phyloP scores from a whole-genome alignment of 2,888 invertebrate species.

The Gymnocheta viridis region DNA sequence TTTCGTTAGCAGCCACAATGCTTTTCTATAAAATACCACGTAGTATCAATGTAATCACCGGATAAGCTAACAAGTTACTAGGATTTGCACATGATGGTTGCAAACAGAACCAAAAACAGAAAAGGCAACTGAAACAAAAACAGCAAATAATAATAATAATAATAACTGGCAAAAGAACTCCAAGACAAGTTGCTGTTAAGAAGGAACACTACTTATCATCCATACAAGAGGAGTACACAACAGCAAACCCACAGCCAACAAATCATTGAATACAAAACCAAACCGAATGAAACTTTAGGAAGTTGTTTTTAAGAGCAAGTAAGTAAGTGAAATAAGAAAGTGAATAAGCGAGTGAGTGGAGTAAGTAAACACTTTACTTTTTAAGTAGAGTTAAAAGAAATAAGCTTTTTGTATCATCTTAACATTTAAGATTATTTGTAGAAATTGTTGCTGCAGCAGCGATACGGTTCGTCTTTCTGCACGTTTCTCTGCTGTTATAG shows the following conservation, averaged over 20 bases:
- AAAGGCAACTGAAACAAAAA: slow-evolving; percentile 26
- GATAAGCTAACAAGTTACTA: slow-evolving; percentile 82
- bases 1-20: slow-evolving; percentile 23
- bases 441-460: slow-evolving; percentile 8
- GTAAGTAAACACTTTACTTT: slow-evolving; percentile 61
- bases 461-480: background rate
- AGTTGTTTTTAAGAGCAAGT: slow-evolving; percentile 51
- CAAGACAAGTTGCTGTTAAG: slow-evolving; percentile 33
- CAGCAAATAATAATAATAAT: slow-evolving; percentile 45
- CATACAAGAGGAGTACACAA: background rate
- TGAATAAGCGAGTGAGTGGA: slow-evolving; percentile 39
- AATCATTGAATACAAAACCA: slow-evolving; percentile 54
- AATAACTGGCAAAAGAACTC: slow-evolving; percentile 54
- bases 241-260: slow-evolving; percentile 38
- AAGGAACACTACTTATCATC: slow-evolving; percentile 52
- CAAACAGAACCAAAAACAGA: slow-evolving; percentile 34
- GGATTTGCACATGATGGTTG: slow-evolving; percentile 76
- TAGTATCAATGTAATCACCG: slow-evolving; percentile 82
- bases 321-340: slow-evolving; percentile 44
- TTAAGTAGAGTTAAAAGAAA: slow-evolving; percentile 61
- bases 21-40: slow-evolving; percentile 73
- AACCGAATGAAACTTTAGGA: slow-evolving; percentile 37
- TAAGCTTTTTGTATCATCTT: slow-evolving; percentile 54
- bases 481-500: background rate
- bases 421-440: slow-evolving; percentile 41